phyloP scores from a whole-genome alignment of 2,113 vertebrate species.

The Holacanthus passer region DNA sequence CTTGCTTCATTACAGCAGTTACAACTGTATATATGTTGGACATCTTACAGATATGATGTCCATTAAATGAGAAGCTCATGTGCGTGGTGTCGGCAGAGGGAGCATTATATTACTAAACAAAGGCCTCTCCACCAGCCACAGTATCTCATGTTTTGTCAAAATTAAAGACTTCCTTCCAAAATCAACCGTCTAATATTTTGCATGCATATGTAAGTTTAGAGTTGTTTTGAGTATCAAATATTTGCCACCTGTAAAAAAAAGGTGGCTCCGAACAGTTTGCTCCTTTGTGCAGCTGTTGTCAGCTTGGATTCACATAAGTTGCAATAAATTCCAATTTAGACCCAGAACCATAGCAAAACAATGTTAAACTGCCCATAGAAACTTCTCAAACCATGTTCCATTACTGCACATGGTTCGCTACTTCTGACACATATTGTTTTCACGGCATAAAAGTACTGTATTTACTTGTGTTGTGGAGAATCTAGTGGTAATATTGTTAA shows the following conservation, averaged over 20 bases:
- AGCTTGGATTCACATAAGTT: not conserved
- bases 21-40: slow-evolving; percentile 37
- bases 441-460: not conserved
- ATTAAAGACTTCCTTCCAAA: not conserved
- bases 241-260: not conserved
- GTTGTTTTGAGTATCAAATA: not conserved
- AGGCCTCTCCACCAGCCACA: not conserved
- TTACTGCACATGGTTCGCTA: not conserved
- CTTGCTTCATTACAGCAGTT: slow-evolving; percentile 32
- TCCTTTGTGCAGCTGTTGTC: not conserved
- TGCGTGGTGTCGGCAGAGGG: slow-evolving; percentile 1
- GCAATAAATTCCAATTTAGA: not conserved
- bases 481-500: no score
- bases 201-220: not conserved
- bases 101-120: not conserved
- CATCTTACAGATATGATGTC: slow-evolving; percentile 31
- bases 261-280: not conserved
- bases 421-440: not conserved
- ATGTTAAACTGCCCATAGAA: not conserved
- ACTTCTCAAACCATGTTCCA: not conserved
- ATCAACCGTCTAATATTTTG: not conserved
- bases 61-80: slow-evolving; percentile 12
- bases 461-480: not conserved
- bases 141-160: not conserved
- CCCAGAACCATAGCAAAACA: not conserved